Evolutionary conservation across 2,113 vertebrate species (phyloP).

Genomic region (Mus musculus): DNA sequence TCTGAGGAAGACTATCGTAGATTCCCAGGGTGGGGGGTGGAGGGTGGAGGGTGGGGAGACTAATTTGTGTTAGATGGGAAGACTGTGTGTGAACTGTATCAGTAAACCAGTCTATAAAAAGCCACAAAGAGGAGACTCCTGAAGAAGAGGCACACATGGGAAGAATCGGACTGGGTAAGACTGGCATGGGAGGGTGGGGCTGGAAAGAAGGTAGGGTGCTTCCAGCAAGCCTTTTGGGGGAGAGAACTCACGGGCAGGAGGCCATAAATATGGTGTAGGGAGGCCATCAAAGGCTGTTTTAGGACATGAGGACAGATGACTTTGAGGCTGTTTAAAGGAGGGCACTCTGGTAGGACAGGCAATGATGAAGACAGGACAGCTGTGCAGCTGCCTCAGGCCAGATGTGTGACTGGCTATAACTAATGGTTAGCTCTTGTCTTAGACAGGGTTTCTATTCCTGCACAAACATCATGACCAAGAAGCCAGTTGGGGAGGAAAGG

Average conservation of each 20-base stretch:
- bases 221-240: not conserved
- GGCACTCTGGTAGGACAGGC: not conserved
- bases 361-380: not conserved
- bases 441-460: too few relatives aligned
- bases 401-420: not conserved
- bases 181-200: not conserved
- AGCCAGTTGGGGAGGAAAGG: too few relatives aligned
- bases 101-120: not conserved
- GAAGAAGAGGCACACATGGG: not conserved
- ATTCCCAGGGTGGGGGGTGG: not conserved
- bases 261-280: too few relatives aligned
- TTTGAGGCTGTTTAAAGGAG: not conserved
- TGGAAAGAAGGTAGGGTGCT: not conserved
- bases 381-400: not conserved
- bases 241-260: not conserved
- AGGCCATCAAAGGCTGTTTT: too few relatives aligned
- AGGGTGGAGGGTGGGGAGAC: too few relatives aligned
- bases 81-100: not conserved
- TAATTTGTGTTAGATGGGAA: not conserved
- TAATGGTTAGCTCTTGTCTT: not conserved
- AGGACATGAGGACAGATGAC: not conserved
- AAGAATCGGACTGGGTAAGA: not conserved
- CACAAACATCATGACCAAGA: too few relatives aligned
- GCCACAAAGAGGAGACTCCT: not conserved
- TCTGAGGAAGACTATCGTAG: not conserved